phyloP scores from a whole-genome alignment of 2,113 vertebrate genomes.

The Scomber scombrus region DNA sequence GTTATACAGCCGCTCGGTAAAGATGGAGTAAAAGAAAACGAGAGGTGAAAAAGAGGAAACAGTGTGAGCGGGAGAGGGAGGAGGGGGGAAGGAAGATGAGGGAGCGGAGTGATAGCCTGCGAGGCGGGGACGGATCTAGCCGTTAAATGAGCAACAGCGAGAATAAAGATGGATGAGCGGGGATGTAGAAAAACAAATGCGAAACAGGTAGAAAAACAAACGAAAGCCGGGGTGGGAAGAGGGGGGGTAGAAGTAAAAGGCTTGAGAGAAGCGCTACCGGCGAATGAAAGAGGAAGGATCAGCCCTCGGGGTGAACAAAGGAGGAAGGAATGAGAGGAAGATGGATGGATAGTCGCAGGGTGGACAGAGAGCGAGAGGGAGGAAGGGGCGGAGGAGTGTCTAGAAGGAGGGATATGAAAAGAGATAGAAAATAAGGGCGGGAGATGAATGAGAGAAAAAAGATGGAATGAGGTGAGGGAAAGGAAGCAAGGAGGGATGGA shows the following conservation, averaged over 20 bases:
- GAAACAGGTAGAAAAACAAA: slow-evolving; percentile 64
- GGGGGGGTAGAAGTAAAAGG: not conserved
- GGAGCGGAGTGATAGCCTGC: slow-evolving; percentile 28
- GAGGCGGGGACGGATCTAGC: slow-evolving; percentile 35
- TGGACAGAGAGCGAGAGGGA: slow-evolving; percentile 54
- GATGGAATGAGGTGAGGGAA: slow-evolving; percentile 31
- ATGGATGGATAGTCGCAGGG: slow-evolving; percentile 49
- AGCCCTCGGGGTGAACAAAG: slow-evolving; percentile 59
- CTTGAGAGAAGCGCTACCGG: not conserved
- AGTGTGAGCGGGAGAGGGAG: not conserved
- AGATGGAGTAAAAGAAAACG: slow-evolving; percentile 68
- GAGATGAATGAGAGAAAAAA: slow-evolving; percentile 39
- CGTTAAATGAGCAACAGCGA: slow-evolving; percentile 51
- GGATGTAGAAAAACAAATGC: slow-evolving; percentile 63
- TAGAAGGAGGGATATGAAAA: slow-evolving; percentile 25
- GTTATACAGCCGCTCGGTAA: slow-evolving; percentile 67
- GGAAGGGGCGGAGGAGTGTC: slow-evolving; percentile 45
- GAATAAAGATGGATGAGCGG: slow-evolving; percentile 69
- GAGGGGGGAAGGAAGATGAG: not conserved
- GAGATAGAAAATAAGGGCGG: not conserved
- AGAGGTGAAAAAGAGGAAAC: slow-evolving; percentile 39
- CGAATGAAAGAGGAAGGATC: slow-evolving; percentile 19
- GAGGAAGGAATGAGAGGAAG: slow-evolving; percentile 51
- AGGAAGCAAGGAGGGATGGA: slow-evolving; percentile 24
- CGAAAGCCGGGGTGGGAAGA: slow-evolving; percentile 19